A percentile compares a stretch with the other conserved stretches of the same genome.
Conservation (phyloP, 2,888 invertebrate genomes). For the Metopia argyrocephala region DNA sequence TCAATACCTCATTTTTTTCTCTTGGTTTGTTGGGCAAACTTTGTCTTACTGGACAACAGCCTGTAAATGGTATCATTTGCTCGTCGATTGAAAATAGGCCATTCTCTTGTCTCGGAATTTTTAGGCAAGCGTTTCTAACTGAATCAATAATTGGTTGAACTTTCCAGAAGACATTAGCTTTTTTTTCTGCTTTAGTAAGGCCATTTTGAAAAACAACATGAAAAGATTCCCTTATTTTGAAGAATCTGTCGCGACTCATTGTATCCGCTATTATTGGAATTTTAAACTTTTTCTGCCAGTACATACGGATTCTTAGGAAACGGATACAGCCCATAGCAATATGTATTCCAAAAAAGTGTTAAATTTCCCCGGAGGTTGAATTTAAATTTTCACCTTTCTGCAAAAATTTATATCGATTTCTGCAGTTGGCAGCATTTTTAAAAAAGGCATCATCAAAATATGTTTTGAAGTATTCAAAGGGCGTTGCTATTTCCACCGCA, state of each 20-base stretch:
- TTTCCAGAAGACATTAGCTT: slow-evolving; percentile 32
- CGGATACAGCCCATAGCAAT: too few relatives aligned
- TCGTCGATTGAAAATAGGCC: slow-evolving; percentile 43
- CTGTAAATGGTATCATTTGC: slow-evolving; percentile 46
- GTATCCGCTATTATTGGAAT: slow-evolving; percentile 40
- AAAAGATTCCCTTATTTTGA: slow-evolving; percentile 25
- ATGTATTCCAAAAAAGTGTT: too few relatives aligned
- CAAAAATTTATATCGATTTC: slow-evolving; percentile 27
- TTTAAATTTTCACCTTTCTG: slow-evolving; percentile 34
- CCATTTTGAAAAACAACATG: slow-evolving; percentile 41
- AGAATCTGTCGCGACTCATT: slow-evolving; percentile 34
- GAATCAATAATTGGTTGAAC: slow-evolving; percentile 36
- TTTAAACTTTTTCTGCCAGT: slow-evolving; percentile 44
- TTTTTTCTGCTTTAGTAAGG: slow-evolving; percentile 23
- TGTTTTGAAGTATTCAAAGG: slow-evolving; percentile 25
- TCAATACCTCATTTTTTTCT: slow-evolving; percentile 43
- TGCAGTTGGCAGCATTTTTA: slow-evolving; percentile 43
- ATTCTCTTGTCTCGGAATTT: slow-evolving; percentile 33
- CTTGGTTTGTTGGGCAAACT: too few relatives aligned
- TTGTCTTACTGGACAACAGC: slow-evolving; percentile 22
- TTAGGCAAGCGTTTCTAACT: slow-evolving; percentile 38
- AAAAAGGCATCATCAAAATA: slow-evolving; percentile 38
- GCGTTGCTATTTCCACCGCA: slow-evolving; percentile 26
- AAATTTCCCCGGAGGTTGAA: slow-evolving; percentile 30
- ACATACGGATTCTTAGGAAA: slow-evolving; percentile 45